phyloP scores from a whole-genome alignment of 2,113 vertebrate genomes.

The Toxotes chatareus region DNA sequence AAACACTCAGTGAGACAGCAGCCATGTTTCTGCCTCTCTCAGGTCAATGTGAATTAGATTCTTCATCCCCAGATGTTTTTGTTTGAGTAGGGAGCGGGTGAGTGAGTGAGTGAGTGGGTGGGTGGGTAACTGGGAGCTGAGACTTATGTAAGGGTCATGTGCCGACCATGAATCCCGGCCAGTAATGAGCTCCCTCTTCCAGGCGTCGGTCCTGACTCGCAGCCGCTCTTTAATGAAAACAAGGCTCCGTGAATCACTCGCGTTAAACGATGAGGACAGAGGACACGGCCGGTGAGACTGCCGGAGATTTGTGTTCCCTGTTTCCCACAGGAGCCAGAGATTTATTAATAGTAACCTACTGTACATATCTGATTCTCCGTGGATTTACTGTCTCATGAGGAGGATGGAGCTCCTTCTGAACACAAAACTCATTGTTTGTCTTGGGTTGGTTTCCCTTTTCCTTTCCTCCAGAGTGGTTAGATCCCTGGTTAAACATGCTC shows the following conservation, averaged over 20 bases:
- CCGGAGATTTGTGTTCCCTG: constrained; percentile 9
- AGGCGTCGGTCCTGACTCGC: constrained; percentile 21
- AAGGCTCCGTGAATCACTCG: constrained; percentile 28
- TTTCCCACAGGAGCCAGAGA: constrained; percentile 33
- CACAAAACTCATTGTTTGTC: constrained; percentile 48
- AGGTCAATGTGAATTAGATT: constrained; percentile 39
- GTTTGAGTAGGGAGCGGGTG: constrained; percentile 18
- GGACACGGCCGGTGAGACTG: not conserved
- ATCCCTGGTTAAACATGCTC: constrained; percentile 18
- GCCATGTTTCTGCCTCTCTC: constrained; percentile 26
- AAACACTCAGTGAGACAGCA: not conserved
- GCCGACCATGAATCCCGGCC: constrained; percentile 23
- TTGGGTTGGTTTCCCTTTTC: constrained; percentile 26
- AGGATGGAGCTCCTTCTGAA: constrained; percentile 41
- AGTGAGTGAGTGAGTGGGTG: constrained; percentile 8
- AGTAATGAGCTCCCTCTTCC: constrained; percentile 45
- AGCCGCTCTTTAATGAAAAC: constrained; percentile 54
- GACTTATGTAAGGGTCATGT: constrained; percentile 64
- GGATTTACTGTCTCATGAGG: constrained; percentile 38
- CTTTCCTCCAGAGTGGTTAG: not conserved
- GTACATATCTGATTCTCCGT: constrained; percentile 43
- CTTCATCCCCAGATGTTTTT: constrained; percentile 67
- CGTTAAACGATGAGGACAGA: constrained; percentile 22
- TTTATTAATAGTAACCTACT: constrained; percentile 50
- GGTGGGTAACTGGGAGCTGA: constrained; percentile 25